Base-by-base conservation (phyloP, 2,113 vertebrate genomes). In the Pseudopipra pipra region DNA sequence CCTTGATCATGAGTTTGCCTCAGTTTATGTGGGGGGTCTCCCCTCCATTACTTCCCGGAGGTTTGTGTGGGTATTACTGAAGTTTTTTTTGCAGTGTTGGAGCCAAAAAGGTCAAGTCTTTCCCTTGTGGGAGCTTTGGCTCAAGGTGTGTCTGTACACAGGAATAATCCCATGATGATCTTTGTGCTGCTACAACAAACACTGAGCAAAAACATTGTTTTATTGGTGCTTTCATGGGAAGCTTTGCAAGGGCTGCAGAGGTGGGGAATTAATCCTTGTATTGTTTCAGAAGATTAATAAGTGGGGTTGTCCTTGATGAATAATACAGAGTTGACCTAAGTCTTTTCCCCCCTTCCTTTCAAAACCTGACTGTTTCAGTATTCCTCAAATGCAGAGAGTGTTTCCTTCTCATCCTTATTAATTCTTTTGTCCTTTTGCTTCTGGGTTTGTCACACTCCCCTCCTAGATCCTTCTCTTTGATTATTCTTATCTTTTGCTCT, bases 281-380 rank as follows among this genome's bases (percentile, higher is more conserved):
- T 88, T 91, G 55, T 88, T 94, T 84, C 87, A 74, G 75, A 19
- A 82, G 78, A 80, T 94, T 77, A 79, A 12, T 79, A 90, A 87
- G 35, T 82, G 39, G 30, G 33, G 13, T 52, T 90, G 70, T 87
- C 74, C 80, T 80, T 87, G 51, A 59, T 37, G 31, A 89, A 33
- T 79, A 81, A 73, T 59, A 61, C 35, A 51, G 21, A 59, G 78
- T 8, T 93, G 91, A 93, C 84, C 93, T 80, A 18, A 51, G 51
- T 66, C 33, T 72, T 8, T 68, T 43, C 49, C 23, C 41, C 35
- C 7, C 27, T 78, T 77, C 39, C n/a, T 27, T 72, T 46, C 11
- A 30, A 28, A 78, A 56, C 12, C 66, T 35, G 6, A 21, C 49
- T 56, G 7, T 46, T 85, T 73, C 12, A 35, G 11, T 66, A 30